Evolutionary conservation across 2,113 vertebrate genomes (phyloP).

Genomic region (Gadus chalcogrammus): DNA sequence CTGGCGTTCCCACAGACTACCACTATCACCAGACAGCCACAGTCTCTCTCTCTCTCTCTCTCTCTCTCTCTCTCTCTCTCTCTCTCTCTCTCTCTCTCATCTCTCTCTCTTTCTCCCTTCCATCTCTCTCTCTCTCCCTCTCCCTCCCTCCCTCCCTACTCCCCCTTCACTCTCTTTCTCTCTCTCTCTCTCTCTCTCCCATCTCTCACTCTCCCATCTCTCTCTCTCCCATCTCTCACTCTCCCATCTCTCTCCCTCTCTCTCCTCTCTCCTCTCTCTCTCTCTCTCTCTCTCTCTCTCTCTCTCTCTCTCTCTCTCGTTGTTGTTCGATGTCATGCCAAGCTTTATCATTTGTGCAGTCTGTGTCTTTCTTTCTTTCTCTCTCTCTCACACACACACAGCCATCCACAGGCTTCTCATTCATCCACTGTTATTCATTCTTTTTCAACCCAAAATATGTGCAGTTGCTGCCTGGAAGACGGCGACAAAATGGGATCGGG

Average conservation of each 20-base stretch:
- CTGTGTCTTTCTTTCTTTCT: conserved; percentile 18
- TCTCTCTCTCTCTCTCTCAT: too few species aligned
- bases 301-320: neutral
- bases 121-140: conserved; percentile 32
- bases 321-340: conserved; percentile 31
- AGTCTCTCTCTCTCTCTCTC: conserved; percentile 21
- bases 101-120: conserved; percentile 35
- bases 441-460: conserved; percentile 46
- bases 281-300: conserved; percentile 53
- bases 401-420: conserved; percentile 40
- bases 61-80: too few species aligned
- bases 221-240: too few species aligned
- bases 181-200: neutral
- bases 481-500: conserved; percentile 14
- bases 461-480: conserved; percentile 33
- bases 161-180: conserved; percentile 46
- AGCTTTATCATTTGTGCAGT: conserved; percentile 51
- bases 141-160: too few species aligned
- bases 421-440: conserved; percentile 38
- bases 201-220: too few species aligned
- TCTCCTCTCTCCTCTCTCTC: too few species aligned
- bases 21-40: conserved; percentile 21
- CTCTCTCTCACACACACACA: neutral
- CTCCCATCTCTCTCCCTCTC: neutral
- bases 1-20: conserved; percentile 58